Evolutionary conservation across 2,888 invertebrate genomes (phyloP), one percentile per base, ranked within the genome.

Genomic region (Carterocephalus palaemon): DNA sequence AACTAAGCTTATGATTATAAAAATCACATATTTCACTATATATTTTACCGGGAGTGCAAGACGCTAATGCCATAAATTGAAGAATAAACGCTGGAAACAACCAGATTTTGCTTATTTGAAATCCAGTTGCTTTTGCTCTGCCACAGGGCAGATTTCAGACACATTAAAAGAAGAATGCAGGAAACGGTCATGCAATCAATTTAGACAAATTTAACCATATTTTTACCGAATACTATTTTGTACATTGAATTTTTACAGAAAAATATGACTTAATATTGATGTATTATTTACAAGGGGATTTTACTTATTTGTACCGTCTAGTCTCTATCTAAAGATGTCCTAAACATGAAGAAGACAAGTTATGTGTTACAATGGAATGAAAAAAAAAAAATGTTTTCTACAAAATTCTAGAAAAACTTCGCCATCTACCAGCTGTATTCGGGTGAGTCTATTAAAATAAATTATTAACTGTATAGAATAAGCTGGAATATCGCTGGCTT

Each of bases 31-130:
- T 40, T 40, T 16, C 40, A n/a, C n/a, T n/a, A 36, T 43, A 36
- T 43, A 43, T 43, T 43, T 43, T 43, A 43, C 36, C 34, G 28
- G 16, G 36, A 43, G 43, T 36, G 69, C 71, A 70, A 76, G 71
- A 70, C 47, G 75, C 75, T 78, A 80, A 79, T 78, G 73, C 77
- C 70, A 79, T 75, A 78, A 79, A 81, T 78, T 80, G 74, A 73
- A 75, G 73, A 75, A 71, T 70, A 70, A 70, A 69, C 67, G 70
- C 63, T 72, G 57, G 59, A 66, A 71, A 70, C 72, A 64, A 71
- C 72, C 78, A 74, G 75, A 75, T 81, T 80, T 79, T 76, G 72
- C 74, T 71, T 75, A 79, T 79, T 80, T 75, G 74, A 78, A 80
- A 80, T 82, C 81, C 75, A 78, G 78, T 73, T 76, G 72, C 74